These are phyloP conservation scores for Acromyrmex echinatior DNA, from an alignment of 1,140 invertebrate species.

Conservation along the genomic window DNA sequence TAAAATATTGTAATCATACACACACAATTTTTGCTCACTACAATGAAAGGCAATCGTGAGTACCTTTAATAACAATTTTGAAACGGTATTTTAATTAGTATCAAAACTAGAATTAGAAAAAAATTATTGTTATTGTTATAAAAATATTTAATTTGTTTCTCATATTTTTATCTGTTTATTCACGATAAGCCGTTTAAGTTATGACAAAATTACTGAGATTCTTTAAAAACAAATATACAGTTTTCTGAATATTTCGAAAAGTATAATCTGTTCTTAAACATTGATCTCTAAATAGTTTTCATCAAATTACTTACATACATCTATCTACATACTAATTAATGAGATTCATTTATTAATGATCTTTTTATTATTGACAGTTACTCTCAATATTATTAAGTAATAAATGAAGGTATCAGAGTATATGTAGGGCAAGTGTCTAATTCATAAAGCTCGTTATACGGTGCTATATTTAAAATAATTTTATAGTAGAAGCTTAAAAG, in stretches of 20 bases:
- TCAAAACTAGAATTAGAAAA: not conserved
- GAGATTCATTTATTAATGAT: not conserved
- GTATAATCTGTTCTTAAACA: not conserved
- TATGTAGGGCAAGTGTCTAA: not conserved
- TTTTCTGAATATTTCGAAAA: constrained; percentile 7
- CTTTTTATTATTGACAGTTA: not conserved
- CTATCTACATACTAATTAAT: not conserved
- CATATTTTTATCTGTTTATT: not conserved
- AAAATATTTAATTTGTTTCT: not conserved
- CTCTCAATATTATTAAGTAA: not conserved
- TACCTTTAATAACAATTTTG: not conserved
- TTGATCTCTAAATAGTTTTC: not conserved
- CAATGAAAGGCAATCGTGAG: not conserved
- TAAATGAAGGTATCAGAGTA: not conserved
- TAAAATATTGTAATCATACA: not conserved
- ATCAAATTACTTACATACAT: not conserved
- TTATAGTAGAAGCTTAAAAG: not conserved
- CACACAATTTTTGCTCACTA: not conserved
- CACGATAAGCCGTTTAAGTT: not conserved
- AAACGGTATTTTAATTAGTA: too few relatives aligned
- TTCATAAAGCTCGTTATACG: not conserved
- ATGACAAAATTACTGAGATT: not conserved
- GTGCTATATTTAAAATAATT: constrained; percentile 7
- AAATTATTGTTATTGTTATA: not conserved
- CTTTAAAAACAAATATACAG: not conserved